Evolutionary conservation across 1,140 invertebrate genomes (phyloP).

Genomic region (Colletes gigas): DNA sequence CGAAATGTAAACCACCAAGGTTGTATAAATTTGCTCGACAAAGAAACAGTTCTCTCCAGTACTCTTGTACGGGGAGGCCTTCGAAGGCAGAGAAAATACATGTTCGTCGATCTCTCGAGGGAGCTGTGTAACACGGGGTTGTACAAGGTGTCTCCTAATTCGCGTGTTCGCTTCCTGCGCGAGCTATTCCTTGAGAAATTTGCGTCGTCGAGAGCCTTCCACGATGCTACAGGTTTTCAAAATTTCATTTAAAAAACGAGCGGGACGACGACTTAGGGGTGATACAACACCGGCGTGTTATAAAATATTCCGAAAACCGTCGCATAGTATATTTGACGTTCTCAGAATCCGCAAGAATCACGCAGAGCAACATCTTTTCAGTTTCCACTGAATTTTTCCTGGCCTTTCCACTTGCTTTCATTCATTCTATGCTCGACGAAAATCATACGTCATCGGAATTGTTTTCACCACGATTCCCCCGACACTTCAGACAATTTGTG

Average conservation of each 20-base stretch:
- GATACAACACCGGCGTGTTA: neutral
- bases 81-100: neutral
- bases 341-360: neutral
- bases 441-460: too few species aligned
- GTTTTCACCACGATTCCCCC: too few species aligned
- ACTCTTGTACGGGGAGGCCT: neutral
- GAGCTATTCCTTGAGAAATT: neutral
- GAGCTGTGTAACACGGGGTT: conserved; percentile 7
- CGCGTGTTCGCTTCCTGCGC: neutral
- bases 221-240: conserved; percentile 6
- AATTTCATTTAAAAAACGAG: conserved; percentile 8
- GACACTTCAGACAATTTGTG: too few species aligned
- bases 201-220: neutral
- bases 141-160: conserved; percentile 34
- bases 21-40: neutral
- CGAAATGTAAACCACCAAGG: neutral
- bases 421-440: too few species aligned
- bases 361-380: neutral
- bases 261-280: neutral
- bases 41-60: conserved; percentile 1
- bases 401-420: too few species aligned
- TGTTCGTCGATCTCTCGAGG: conserved; percentile 1
- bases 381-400: neutral
- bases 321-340: neutral
- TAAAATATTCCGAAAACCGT: conserved; percentile 9